phyloP scores from a whole-genome alignment of 2,888 invertebrate species.

The Polylopha cassiicola region DNA sequence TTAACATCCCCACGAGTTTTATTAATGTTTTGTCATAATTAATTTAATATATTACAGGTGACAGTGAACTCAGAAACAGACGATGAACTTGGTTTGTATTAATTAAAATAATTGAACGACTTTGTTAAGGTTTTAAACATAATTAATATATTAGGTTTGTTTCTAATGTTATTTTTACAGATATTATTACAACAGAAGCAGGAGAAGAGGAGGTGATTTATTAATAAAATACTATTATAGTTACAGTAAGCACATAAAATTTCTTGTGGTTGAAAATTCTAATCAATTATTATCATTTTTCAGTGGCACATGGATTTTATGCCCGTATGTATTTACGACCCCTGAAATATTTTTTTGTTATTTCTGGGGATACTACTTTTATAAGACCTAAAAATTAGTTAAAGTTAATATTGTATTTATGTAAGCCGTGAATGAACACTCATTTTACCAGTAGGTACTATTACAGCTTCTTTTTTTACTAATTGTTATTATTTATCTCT shows the following conservation, averaged over 20 bases:
- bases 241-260: slow-evolving; percentile 19
- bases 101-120: no score
- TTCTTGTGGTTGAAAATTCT: not conserved
- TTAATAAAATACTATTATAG: slow-evolving; percentile 7
- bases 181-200: slow-evolving; percentile 31
- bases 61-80: no score
- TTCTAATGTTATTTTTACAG: slow-evolving; percentile 3
- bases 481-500: not conserved
- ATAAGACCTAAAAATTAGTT: slow-evolving; percentile 6
- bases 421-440: no score
- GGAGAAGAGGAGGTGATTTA: slow-evolving; percentile 57
- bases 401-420: no score
- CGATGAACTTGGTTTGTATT: no score
- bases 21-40: no score
- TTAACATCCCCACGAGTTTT: no score
- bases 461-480: not conserved
- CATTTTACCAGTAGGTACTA: slow-evolving; percentile 3
- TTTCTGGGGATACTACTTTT: not conserved
- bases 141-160: no score
- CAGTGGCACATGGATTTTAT: slow-evolving; percentile 73
- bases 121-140: no score
- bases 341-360: no score
- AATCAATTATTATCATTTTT: slow-evolving; percentile 27
- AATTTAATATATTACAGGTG: no score
- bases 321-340: no score